phyloP scores from a whole-genome alignment of 2,113 vertebrate species.

The Penelope pileata region DNA sequence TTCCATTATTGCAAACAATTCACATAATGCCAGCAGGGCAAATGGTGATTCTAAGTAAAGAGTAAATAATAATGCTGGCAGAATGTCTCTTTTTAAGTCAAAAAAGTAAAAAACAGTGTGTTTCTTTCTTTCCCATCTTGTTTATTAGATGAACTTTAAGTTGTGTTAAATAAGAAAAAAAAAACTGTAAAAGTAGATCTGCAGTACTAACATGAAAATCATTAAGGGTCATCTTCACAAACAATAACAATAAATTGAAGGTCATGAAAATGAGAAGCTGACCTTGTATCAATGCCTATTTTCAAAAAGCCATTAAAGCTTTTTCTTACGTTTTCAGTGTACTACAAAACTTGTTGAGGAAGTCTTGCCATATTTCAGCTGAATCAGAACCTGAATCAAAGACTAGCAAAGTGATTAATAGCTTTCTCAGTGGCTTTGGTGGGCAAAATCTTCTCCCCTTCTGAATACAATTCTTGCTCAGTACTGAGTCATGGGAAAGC shows the following conservation, averaged over 20 bases:
- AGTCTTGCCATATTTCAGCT: neutral
- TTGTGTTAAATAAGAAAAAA: neutral
- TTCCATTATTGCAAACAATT: constrained; percentile 70
- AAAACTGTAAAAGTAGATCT: neutral
- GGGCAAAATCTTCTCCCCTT: neutral
- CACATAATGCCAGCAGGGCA: constrained; percentile 47
- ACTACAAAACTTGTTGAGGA: neutral
- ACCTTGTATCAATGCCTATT: neutral
- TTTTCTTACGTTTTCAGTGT: neutral
- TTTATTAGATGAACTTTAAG: neutral
- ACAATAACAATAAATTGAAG: neutral
- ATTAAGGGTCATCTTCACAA: neutral
- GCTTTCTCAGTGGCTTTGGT: neutral
- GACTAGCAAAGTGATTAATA: neutral
- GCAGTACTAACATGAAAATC: neutral
- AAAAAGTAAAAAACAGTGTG: neutral
- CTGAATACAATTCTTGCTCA: neutral
- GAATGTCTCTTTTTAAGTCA: constrained; percentile 9
- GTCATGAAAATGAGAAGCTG: neutral
- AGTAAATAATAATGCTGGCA: constrained; percentile 57
- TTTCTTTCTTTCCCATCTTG: neutral
- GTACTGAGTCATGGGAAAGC: neutral
- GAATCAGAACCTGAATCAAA: neutral
- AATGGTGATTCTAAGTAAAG: constrained; percentile 62
- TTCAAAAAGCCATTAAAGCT: neutral